Evolutionary conservation across 2,888 invertebrate species (phyloP), one percentile per base, ranked within the genome.

Genomic region (Diloba caeruleocephala): DNA sequence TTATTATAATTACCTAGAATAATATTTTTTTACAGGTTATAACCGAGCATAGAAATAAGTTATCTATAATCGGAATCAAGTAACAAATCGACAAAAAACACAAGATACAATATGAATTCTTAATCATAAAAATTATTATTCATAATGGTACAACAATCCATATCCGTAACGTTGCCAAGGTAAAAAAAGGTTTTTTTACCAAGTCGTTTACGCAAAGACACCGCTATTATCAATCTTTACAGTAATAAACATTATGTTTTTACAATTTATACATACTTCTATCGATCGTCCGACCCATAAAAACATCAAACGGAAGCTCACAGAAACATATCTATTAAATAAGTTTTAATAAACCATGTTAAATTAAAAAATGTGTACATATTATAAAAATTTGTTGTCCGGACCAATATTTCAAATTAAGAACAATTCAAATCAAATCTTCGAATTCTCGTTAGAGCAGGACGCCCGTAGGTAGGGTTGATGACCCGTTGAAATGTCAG

Each of bases 401-500:
- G 82, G 71, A 85, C 82, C 84, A 87, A 90, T 91, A 90, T 88
- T 88, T 89, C 90, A 90, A 92, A 91, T 91, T 91, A 90, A 87
- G 89, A 92, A 92, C 92, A 92, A 92, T 91, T 92, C 90, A 89
- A 92, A 92, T 92, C 91, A 92, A 92, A 91, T 90, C 85, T 88
- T 90, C 88, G 90, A 91, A 92, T 90, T 91, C 92, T 92, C 87
- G 92, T 92, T 93, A 92, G 92, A 92, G 89, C 88, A 88, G 91
- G 90, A 92, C 88, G 90, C 85, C 85, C 76, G 82, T 92, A 89
- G 91, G 82, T 92, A 89, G 91, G 93, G 93, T 93, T 92, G 90
- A 91, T 92, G 92, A 93, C 92, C 93, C 88, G 88, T 88, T 91
- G 91, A 92, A 91, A 93, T 91, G 91, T 92, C 91, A 91, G 90